Conservation (phyloP, 2,113 vertebrate species). For the Lophochroa leadbeateri region DNA sequence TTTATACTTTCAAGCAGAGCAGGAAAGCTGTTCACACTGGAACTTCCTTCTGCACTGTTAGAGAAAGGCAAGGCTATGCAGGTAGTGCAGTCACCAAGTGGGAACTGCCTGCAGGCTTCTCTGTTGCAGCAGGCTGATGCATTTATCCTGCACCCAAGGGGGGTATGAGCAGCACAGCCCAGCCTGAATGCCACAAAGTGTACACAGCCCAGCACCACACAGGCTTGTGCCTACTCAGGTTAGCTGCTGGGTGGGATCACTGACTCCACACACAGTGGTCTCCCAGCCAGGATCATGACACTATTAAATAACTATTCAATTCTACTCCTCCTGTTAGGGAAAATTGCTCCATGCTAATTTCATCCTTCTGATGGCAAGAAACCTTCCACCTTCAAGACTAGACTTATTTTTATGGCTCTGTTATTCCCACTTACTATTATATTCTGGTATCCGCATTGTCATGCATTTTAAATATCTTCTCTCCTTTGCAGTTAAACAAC, state of each 20-base stretch:
- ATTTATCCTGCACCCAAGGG: not conserved
- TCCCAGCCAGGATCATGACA: not conserved
- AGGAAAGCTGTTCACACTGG: not conserved
- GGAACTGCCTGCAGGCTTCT: not conserved
- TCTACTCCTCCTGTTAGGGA: not conserved
- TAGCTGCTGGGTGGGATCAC: not conserved
- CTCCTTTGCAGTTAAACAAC: not conserved
- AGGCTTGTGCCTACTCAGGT: rapidly evolving
- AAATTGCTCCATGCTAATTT: not conserved
- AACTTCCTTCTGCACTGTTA: not conserved
- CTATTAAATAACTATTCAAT: not conserved
- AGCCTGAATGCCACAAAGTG: rapidly evolving
- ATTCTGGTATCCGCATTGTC: not conserved
- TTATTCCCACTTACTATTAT: not conserved
- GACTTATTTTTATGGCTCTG: not conserved
- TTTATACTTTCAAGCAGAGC: not conserved
- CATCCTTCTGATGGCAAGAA: not conserved
- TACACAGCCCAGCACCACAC: rapidly evolving
- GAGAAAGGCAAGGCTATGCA: not conserved
- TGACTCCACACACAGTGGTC: rapidly evolving
- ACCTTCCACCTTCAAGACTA: not conserved
- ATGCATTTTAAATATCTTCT: not conserved
- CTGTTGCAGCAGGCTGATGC: not conserved
- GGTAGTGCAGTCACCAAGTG: rapidly evolving
- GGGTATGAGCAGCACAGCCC: rapidly evolving